Evolutionary conservation across 2,797 vertebrate genomes (phyloP).

Genomic region (Crocidura indochinensis): DNA sequence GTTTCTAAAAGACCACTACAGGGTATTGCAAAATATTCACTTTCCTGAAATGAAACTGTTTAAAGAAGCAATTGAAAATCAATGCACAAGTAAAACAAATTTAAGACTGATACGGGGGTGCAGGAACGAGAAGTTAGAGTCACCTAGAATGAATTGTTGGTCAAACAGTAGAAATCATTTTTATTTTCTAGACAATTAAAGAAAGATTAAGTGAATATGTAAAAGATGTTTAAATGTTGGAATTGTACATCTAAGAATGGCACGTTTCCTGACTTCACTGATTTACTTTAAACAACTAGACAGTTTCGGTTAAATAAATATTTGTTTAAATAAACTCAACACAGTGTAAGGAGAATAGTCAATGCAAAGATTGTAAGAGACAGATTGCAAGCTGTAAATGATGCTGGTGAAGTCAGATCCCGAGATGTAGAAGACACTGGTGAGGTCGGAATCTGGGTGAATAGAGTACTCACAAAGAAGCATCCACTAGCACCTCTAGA

Average conservation of each 20-base stretch:
- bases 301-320: slow-evolving; percentile 34
- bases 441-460: too few species aligned
- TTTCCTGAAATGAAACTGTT: not conserved
- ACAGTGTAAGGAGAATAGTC: not conserved
- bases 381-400: too few species aligned
- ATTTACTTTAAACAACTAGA: not conserved
- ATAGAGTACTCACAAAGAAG: too few species aligned
- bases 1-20: not conserved
- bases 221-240: not conserved
- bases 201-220: not conserved
- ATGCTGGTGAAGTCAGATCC: too few species aligned
- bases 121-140: slow-evolving; percentile 36
- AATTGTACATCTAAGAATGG: not conserved
- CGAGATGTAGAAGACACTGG: too few species aligned
- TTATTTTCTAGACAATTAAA: slow-evolving; percentile 50
- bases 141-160: slow-evolving; percentile 1
- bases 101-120: slow-evolving; percentile 30
- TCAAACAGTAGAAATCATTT: slow-evolving; percentile 29
- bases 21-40: not conserved
- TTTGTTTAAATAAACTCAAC: not conserved
- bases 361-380: not conserved
- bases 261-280: not conserved
- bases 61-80: too few species aligned
- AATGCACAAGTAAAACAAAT: slow-evolving; percentile 7
- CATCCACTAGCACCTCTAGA: too few species aligned